Percentiles rank a stretch among this genome's conserved stretches.
phyloP scores from a whole-genome alignment of 2,113 vertebrate genomes.

The Mus pahari region DNA sequence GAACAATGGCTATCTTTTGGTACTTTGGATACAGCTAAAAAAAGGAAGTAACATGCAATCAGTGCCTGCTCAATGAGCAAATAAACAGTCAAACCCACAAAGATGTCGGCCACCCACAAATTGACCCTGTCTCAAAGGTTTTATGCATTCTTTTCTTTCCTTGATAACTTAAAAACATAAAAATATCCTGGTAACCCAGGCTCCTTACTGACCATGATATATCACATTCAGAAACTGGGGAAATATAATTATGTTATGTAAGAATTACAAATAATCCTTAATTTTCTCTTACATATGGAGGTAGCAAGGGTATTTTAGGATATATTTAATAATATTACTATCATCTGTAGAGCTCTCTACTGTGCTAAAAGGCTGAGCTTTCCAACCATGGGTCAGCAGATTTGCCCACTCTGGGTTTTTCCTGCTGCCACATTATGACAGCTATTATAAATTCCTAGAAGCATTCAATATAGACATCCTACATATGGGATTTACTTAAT shows the following conservation, averaged over 20 bases:
- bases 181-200: background rate
- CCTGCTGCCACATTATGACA: background rate
- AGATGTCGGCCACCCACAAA: background rate
- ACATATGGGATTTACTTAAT: background rate
- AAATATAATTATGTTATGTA: conserved; percentile 38
- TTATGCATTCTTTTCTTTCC: background rate
- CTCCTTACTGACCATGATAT: background rate
- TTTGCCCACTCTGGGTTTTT: background rate
- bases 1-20: background rate
- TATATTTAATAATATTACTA: background rate
- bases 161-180: conserved; percentile 43
- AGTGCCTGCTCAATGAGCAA: background rate
- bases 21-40: background rate
- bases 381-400: background rate
- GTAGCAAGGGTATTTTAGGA: background rate
- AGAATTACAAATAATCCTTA: conserved; percentile 36
- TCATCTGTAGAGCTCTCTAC: background rate
- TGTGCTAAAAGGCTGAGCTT: background rate
- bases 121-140: background rate
- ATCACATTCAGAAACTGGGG: conserved; percentile 15
- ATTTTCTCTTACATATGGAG: background rate
- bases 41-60: background rate
- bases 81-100: conserved; percentile 6
- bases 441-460: background rate
- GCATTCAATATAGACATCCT: background rate